Evolutionary conservation across 2,888 invertebrate species (phyloP), one percentile per base, ranked within the genome.

Genomic region (Volucella inflata): DNA sequence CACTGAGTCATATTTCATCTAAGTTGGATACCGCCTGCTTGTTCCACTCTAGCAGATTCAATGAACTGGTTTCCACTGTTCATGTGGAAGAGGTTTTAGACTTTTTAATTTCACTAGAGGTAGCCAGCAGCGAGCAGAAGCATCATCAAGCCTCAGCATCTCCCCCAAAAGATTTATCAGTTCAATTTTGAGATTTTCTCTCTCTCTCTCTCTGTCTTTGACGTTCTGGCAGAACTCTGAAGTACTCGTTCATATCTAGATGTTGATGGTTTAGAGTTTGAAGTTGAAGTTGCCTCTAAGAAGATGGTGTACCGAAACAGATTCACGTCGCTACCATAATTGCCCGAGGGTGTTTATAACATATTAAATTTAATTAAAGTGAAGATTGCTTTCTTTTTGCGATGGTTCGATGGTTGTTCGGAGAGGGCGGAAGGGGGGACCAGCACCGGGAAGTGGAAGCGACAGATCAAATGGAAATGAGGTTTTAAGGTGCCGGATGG

Each of bases 341-440:
- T 84, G 84, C 84, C 84, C 84, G 76, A 71, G 84, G 84, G 84
- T 84, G 84, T 84, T 80, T 84, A 80, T 84, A 84, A 84, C 84
- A 76, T 80, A 84, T 84, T 84, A 84, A 84, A 84, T 84, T 84
- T 84, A 84, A 84, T 84, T 84, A 84, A 84, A 84, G 80, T 76
- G 84, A 80, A 84, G 84, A 84, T 84, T 84, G 84, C 80, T 84
- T 84, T 84, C 84, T 80, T 84, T 82, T 84, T 59, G 80, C 70
- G 79, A 79, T n/a, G 79, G 12, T 44, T 16, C 51, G 17, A 16
- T 57, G 68, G 42, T 8, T n/a, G 14, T 9, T 36, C 10, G 57
- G 55, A 44, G 17, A 57, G 16, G 62, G 53, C 44, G 38, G 62
- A n/a, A n/a, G n/a, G 30, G 30, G 2, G 30, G 6, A 30, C 30